Evolutionary conservation across 2,113 vertebrate species (phyloP).

Genomic region (Delphinus delphis): DNA sequence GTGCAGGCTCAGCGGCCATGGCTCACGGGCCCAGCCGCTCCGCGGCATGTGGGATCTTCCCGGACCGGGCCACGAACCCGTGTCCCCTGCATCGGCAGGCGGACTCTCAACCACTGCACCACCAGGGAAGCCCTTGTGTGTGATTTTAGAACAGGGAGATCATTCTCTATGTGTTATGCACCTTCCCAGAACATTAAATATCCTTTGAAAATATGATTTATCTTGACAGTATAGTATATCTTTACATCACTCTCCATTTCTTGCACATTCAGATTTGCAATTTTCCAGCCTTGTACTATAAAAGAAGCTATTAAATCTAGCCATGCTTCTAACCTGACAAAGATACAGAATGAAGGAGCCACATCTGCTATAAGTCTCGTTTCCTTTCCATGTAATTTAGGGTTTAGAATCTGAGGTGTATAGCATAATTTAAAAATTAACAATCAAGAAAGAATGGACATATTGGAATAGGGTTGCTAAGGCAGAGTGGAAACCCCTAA

Average conservation of each 20-base stretch:
- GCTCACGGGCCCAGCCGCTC: too few relatives aligned
- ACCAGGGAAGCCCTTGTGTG: background rate
- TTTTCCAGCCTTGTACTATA: background rate
- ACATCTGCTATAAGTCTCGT: background rate
- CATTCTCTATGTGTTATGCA: background rate
- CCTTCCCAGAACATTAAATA: background rate
- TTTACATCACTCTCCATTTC: background rate
- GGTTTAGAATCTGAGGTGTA: background rate
- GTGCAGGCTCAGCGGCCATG: too few relatives aligned
- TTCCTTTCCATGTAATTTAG: background rate
- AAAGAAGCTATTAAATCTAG: background rate
- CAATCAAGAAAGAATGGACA: background rate
- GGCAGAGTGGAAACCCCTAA: background rate
- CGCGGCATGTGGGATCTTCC: too few relatives aligned
- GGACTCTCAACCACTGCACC: too few relatives aligned
- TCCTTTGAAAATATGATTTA: background rate
- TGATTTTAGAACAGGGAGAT: constrained; percentile 11
- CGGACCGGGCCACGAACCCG: too few relatives aligned
- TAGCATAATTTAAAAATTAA: background rate
- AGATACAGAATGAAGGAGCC: background rate
- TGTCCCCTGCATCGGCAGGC: too few relatives aligned
- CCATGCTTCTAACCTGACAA: background rate
- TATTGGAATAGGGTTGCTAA: background rate
- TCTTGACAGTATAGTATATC: background rate
- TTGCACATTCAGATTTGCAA: background rate